A percentile compares a stretch with the other conserved stretches of the same genome.
Conservation (phyloP, 2,113 vertebrate genomes). For the Microcebus jonahi region DNA sequence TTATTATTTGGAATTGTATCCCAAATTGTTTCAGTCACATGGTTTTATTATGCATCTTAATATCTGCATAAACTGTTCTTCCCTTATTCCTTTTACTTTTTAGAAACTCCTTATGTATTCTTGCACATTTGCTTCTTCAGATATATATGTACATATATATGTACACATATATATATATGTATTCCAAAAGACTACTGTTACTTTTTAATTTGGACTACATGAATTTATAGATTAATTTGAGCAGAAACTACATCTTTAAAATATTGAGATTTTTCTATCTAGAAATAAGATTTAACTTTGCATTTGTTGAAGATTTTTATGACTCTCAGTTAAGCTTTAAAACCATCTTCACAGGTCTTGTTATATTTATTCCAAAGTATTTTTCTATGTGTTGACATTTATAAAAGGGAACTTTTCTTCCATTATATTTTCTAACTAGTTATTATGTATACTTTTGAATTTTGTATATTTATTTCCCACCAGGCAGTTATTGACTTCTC, state of each 20-base stretch:
- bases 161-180: background rate
- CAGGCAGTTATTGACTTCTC: background rate
- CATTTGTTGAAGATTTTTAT: background rate
- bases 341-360: background rate
- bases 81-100: background rate
- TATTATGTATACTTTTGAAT: slow-evolving; percentile 23
- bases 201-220: background rate
- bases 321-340: background rate
- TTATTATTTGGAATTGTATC: background rate
- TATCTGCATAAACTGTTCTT: background rate
- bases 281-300: background rate
- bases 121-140: background rate
- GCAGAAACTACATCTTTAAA: background rate
- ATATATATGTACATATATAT: background rate
- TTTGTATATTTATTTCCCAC: background rate
- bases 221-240: background rate
- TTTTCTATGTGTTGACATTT: background rate
- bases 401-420: background rate
- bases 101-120: background rate
- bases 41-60: background rate
- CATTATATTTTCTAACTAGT: background rate
- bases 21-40: background rate
- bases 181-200: background rate
- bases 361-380: background rate
- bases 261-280: background rate